Evolutionary conservation across 2,888 invertebrate genomes (phyloP).

Genomic region (Auanema sp.): DNA sequence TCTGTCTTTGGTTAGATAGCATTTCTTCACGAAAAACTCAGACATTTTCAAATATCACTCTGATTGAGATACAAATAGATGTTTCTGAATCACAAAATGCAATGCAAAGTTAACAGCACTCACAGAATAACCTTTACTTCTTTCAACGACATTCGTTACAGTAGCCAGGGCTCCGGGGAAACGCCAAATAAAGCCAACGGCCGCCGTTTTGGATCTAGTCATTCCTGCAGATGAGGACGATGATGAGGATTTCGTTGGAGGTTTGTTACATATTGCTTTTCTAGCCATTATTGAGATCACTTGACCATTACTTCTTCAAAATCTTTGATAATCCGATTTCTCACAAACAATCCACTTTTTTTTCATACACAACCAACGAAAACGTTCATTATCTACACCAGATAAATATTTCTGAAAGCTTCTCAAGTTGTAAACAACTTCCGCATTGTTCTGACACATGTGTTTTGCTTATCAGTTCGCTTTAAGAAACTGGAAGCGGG

Average conservation of each 20-base stretch:
- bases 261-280: no score
- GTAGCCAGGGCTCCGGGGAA: slow-evolving; percentile 59
- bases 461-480: no score
- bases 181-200: slow-evolving; percentile 59
- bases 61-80: no score
- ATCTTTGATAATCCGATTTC: not conserved
- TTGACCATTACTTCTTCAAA: not conserved
- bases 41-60: no score
- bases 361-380: not conserved
- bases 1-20: no score
- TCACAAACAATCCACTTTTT: not conserved
- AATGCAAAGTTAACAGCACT: no score
- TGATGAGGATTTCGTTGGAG: slow-evolving; percentile 47
- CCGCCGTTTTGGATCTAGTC: slow-evolving; percentile 31
- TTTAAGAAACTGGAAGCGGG: not conserved
- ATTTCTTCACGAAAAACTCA: no score
- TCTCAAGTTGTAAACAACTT: not conserved
- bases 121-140: no score
- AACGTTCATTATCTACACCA: not conserved
- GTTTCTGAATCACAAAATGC: no score
- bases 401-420: slow-evolving; percentile 1
- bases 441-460: no score
- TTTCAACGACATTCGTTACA: slow-evolving; percentile 23
- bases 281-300: not conserved
- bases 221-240: slow-evolving; percentile 51